Evolutionary conservation across 2,888 invertebrate species (phyloP).

Genomic region (Ypsolopha scabrella): DNA sequence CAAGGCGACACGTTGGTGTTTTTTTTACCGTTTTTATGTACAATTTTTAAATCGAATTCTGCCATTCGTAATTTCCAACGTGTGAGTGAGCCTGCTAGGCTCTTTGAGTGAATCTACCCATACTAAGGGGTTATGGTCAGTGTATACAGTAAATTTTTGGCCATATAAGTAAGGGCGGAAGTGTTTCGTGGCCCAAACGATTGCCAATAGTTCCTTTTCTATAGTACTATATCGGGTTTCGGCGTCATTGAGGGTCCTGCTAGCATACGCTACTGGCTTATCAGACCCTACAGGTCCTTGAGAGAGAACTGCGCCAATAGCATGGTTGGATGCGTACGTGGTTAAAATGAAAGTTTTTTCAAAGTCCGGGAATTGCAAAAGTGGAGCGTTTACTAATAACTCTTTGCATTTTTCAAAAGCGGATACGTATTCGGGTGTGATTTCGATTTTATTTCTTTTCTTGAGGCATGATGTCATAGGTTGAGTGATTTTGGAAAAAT

Average conservation of each 20-base stretch:
- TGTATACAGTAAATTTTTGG: constrained; percentile 19
- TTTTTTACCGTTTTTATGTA: constrained; percentile 19
- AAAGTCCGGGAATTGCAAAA: constrained; percentile 16
- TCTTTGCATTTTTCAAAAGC: constrained; percentile 12
- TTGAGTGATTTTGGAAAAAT: constrained; percentile 17
- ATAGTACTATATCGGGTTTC: constrained; percentile 15
- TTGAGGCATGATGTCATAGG: constrained; percentile 18
- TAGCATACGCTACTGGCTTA: constrained; percentile 16
- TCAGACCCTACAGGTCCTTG: constrained; percentile 13
- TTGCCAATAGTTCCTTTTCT: constrained; percentile 19
- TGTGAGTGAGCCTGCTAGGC: constrained; percentile 18
- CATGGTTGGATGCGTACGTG: constrained; percentile 23
- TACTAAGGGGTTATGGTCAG: constrained; percentile 18
- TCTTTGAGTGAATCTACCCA: constrained; percentile 20
- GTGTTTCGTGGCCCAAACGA: constrained; percentile 16
- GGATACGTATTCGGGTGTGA: constrained; percentile 7
- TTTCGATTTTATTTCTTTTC: constrained; percentile 7
- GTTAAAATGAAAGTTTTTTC: constrained; percentile 13
- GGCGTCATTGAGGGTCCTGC: constrained; percentile 12
- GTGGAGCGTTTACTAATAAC: constrained; percentile 3
- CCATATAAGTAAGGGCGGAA: constrained; percentile 27
- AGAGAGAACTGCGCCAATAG: constrained; percentile 18
- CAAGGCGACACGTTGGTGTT: constrained; percentile 20
- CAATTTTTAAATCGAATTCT: constrained; percentile 24
- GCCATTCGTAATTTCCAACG: constrained; percentile 23